Base-by-base conservation (phyloP, 2,113 vertebrate species). In the Talpa occidentalis region DNA sequence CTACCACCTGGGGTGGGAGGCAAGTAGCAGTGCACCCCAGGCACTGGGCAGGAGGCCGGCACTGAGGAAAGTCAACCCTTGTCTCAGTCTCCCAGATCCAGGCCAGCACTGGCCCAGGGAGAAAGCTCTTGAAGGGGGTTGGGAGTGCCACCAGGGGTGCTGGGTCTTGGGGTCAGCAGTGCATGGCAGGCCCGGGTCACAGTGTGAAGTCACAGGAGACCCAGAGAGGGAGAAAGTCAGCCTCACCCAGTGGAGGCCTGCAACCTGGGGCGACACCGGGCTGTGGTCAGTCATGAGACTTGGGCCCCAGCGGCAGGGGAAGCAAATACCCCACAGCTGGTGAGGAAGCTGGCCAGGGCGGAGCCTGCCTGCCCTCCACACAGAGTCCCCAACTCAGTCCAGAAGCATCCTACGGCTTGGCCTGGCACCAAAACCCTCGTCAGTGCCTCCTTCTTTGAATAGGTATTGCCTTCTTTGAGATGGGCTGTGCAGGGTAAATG, bases 211-310 rank as follows among this genome's bases (percentile, higher is more conserved):
- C 1, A 0, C 44, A 32, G 64, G 60, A 37, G n/a, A 66, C 52
- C 37, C 74, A 95, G 69, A 37, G 22, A 78, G 24, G 24, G 85
- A 89, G 90, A 77, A 95, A 93, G 86, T 69, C 67, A 80, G 44
- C 54, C 74, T 47, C 42, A 21, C 32, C 28, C 32, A 22, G 9
- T 35, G 10, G 8, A 47, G 54, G 44, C 40, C 78, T 14, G 1
- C 7, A 2, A n/a, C 85, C 30, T 35, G 47, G 19, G 89, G 74
- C 86, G 84, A 69, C 49, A 19, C 47, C 67, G 15, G 30, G 37
- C 85, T 86, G 59, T 32, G 49, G 88, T 54, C 52, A 83, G 40
- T 49, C 86, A 19, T 19, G 73, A 78, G 74, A 40, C 88, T 54
- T 0, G 16, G 70, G 28, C 35, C 30, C 32, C 12, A 19, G 70